A percentile compares a stretch with the other conserved stretches of the same genome.
These are phyloP conservation scores for Deroptyus accipitrinus DNA, from an alignment of 2,113 vertebrate genomes.

Conservation along the genomic window DNA sequence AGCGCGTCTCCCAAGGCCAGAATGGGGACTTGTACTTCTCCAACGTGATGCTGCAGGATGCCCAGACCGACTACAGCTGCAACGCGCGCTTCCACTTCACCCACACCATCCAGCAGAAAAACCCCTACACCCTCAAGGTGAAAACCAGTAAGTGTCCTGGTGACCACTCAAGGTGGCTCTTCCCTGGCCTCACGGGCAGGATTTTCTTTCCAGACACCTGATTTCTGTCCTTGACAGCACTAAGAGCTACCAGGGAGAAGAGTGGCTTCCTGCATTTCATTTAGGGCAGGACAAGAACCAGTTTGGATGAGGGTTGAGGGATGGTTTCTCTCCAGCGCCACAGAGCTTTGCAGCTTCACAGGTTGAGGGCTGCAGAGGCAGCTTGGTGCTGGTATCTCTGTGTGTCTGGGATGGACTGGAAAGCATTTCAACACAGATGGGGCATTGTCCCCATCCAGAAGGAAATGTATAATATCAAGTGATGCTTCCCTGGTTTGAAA, in stretches of 20 bases:
- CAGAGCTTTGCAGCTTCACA: fast-evolving
- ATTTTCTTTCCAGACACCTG: neutral
- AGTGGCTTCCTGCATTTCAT: neutral
- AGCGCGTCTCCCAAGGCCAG: slow-evolving; percentile 92
- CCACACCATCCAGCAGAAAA: slow-evolving; percentile 98
- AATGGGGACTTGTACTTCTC: slow-evolving; percentile 98
- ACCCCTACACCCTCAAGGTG: slow-evolving; percentile 92
- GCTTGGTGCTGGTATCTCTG: fast-evolving
- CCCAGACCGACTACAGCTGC: slow-evolving; percentile 93
- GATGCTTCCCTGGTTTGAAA: neutral
- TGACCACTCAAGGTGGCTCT: neutral
- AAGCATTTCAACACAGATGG: neutral
- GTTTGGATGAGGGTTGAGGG: neutral
- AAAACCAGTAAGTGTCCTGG: slow-evolving; percentile 86
- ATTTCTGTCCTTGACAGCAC: neutral
- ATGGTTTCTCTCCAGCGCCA: neutral
- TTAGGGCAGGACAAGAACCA: neutral
- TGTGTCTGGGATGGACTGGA: neutral
- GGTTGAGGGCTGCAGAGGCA: neutral
- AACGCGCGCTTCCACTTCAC: slow-evolving; percentile 95
- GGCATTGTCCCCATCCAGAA: fast-evolving
- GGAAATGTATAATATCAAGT: fast-evolving
- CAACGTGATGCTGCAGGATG: slow-evolving; percentile 87
- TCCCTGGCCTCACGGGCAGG: neutral
- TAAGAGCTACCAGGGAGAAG: neutral